A percentile compares a stretch with the other conserved stretches of the same genome.
Conservation (phyloP, 2,888 invertebrate genomes). For the Dilophus febrilis region DNA sequence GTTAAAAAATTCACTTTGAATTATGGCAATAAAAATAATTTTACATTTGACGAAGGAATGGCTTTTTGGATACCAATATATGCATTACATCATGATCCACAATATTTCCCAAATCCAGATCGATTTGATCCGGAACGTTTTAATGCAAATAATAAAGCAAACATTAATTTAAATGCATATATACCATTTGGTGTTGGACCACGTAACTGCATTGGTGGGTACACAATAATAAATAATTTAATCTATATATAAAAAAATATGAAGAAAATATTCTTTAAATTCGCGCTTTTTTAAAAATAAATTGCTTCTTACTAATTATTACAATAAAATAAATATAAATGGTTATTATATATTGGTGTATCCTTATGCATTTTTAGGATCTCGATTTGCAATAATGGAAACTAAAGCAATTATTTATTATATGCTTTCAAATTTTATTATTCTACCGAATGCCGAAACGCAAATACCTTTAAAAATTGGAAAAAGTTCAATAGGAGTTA, state of each 20-base stretch:
- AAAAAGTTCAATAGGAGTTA: not conserved
- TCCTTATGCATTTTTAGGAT: not conserved
- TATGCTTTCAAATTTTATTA: conserved; percentile 5
- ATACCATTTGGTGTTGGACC: conserved; percentile 41
- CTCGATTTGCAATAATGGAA: conserved; percentile 9
- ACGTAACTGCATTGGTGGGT: conserved; percentile 40
- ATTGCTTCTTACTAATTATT: no score
- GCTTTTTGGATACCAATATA: conserved; percentile 25
- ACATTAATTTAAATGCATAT: conserved; percentile 31
- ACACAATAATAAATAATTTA: not conserved
- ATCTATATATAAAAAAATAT: not conserved
- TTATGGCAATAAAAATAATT: conserved; percentile 10
- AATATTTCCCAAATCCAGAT: conserved; percentile 34
- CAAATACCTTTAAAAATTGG: conserved; percentile 6
- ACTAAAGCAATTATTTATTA: conserved; percentile 7
- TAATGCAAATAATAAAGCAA: conserved; percentile 36
- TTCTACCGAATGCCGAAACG: conserved; percentile 5
- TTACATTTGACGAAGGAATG: conserved; percentile 18
- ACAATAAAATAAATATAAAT: no score
- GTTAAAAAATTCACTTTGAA: conserved; percentile 32
- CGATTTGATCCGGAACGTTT: conserved; percentile 43
- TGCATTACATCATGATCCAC: conserved; percentile 33
- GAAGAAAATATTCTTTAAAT: not conserved
- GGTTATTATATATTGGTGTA: no score
- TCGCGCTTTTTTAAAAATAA: no score